Conservation (phyloP, 1,140 invertebrate genomes). For the Vanessa tameamea region DNA sequence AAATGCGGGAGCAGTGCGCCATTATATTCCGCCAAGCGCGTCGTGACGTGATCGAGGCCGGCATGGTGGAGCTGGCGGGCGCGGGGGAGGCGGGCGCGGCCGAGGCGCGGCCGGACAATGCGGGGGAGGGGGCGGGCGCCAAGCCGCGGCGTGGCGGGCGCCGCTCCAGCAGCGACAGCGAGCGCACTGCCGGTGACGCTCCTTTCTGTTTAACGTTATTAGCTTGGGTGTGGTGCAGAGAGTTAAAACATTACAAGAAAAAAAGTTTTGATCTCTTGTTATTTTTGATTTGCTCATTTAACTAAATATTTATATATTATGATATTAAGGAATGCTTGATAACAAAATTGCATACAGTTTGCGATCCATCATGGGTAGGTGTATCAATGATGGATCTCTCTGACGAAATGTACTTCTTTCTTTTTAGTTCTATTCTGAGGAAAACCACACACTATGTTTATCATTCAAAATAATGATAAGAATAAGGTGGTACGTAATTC, state of each 20-base stretch:
- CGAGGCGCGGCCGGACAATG: not conserved
- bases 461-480: not conserved
- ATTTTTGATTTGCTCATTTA: too few relatives aligned
- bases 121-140: not conserved
- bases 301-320: too few relatives aligned
- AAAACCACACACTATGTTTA: not conserved
- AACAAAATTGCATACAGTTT: too few relatives aligned
- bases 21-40: constrained; percentile 88
- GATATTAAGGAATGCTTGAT: too few relatives aligned
- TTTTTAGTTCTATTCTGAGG: too few relatives aligned
- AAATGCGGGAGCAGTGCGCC: constrained; percentile 92
- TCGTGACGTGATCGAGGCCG: constrained; percentile 87
- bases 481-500: too few relatives aligned
- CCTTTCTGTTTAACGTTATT: not conserved
- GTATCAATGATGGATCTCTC: too few relatives aligned
- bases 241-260: too few relatives aligned
- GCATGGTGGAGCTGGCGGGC: constrained; percentile 61
- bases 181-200: constrained; percentile 46
- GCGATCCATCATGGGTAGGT: too few relatives aligned
- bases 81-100: constrained; percentile 37
- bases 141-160: constrained; percentile 33
- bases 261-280: not conserved
- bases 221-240: too few relatives aligned
- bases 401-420: not conserved
- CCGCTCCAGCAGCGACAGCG: constrained; percentile 49